Evolutionary conservation across 2,888 invertebrate genomes (phyloP).

Genomic region (Hypselothyrea guttata): DNA sequence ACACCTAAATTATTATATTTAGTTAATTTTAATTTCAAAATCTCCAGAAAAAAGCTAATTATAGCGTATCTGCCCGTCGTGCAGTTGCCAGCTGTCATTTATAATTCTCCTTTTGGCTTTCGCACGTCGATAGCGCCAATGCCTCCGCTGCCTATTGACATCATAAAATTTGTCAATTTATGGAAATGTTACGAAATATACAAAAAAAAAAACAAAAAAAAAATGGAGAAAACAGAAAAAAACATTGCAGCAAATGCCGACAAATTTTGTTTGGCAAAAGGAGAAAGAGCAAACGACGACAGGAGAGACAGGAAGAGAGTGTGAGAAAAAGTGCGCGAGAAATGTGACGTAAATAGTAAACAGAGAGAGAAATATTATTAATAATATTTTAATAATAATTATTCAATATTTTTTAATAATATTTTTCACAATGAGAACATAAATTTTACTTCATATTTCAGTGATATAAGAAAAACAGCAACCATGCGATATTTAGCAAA

Average conservation of each 20-base stretch:
- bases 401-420: too few species aligned
- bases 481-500: too few species aligned
- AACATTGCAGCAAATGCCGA: conserved; percentile 10
- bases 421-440: too few species aligned
- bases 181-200: conserved; percentile 47
- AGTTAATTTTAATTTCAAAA: too few species aligned
- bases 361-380: neutral
- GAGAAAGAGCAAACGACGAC: conserved; percentile 1
- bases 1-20: too few species aligned
- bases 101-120: conserved; percentile 3
- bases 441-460: too few species aligned
- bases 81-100: neutral
- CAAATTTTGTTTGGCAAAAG: conserved; percentile 17
- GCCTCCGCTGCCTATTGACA: conserved; percentile 53
- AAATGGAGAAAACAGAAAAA: conserved; percentile 22
- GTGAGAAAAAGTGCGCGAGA: neutral
- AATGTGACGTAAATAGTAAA: neutral
- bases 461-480: too few species aligned
- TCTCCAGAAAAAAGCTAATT: too few species aligned
- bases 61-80: neutral
- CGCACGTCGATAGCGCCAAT: conserved; percentile 45
- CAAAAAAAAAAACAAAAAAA: conserved; percentile 24
- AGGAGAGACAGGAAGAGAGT: neutral
- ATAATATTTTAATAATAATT: too few species aligned
- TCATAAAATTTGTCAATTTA: conserved; percentile 67